Conservation (phyloP, 1,140 invertebrate genomes). For the Caenorhabditis elegans region DNA sequence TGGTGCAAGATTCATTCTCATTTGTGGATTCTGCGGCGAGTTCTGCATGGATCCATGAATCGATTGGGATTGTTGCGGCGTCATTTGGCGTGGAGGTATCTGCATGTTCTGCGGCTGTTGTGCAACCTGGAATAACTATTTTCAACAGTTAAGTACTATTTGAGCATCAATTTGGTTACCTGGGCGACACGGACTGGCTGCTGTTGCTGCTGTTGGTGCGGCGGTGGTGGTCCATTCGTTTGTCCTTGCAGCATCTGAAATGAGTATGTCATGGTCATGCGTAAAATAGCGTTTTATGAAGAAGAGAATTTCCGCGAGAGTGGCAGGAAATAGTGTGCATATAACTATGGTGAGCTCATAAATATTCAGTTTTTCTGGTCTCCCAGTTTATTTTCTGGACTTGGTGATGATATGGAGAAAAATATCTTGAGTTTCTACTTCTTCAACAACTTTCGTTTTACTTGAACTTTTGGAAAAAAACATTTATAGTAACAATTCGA, state of each 20-base stretch:
- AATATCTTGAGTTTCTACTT: too few relatives aligned
- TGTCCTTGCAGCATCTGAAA: not conserved
- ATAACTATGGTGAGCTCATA: not conserved
- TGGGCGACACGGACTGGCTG: not conserved
- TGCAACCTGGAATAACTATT: not conserved
- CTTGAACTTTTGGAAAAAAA: too few relatives aligned
- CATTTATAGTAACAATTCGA: too few relatives aligned
- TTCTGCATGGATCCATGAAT: not conserved
- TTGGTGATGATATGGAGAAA: too few relatives aligned
- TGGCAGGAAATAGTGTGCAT: not conserved
- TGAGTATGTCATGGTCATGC: not conserved
- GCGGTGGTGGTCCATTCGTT: not conserved
- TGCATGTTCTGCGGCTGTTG: not conserved
- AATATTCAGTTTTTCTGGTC: conserved; percentile 6
- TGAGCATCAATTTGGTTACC: not conserved
- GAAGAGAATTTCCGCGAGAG: not conserved
- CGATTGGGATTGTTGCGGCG: not conserved
- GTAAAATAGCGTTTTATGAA: not conserved
- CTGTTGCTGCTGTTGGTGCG: too few relatives aligned
- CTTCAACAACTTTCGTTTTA: too few relatives aligned
- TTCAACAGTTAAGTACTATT: not conserved
- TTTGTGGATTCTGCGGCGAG: not conserved
- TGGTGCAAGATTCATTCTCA: not conserved
- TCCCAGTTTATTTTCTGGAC: not conserved
- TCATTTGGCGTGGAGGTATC: not conserved